These are phyloP conservation scores for Alauda arvensis DNA, from an alignment of 2,797 vertebrate species.

Conservation along the genomic window DNA sequence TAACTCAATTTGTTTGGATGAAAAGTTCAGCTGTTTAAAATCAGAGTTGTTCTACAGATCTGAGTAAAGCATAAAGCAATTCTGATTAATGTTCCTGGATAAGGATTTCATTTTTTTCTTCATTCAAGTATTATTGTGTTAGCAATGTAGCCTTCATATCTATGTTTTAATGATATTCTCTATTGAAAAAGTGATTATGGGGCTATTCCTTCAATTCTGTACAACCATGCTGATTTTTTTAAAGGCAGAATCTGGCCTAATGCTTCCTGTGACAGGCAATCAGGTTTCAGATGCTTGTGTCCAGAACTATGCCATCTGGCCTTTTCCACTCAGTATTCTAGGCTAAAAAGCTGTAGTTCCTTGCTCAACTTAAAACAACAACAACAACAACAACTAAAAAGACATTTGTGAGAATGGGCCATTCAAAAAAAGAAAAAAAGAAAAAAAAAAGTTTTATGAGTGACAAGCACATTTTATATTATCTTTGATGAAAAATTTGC, in stretches of 20 bases:
- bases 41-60: not conserved
- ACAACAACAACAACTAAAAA: not conserved
- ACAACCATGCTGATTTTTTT: not conserved
- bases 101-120: not conserved
- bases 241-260: not conserved
- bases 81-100: not conserved
- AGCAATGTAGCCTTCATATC: not conserved
- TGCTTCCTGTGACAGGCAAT: not conserved
- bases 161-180: not conserved
- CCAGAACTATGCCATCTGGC: not conserved
- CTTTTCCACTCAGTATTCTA: not conserved
- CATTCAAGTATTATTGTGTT: not conserved
- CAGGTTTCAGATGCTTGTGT: rapidly evolving
- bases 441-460: not conserved
- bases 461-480: not conserved
- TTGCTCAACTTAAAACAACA: not conserved
- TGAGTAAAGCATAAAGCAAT: not conserved
- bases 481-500: not conserved
- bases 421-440: not conserved
- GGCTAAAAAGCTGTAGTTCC: not conserved
- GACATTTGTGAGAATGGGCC: not conserved
- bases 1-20: not conserved
- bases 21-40: not conserved
- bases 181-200: not conserved
- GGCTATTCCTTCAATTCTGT: not conserved